A percentile compares a stretch with the other conserved stretches of the same genome.
Conservation (phyloP, 2,888 invertebrate genomes). For the Ochropleura plecta region DNA sequence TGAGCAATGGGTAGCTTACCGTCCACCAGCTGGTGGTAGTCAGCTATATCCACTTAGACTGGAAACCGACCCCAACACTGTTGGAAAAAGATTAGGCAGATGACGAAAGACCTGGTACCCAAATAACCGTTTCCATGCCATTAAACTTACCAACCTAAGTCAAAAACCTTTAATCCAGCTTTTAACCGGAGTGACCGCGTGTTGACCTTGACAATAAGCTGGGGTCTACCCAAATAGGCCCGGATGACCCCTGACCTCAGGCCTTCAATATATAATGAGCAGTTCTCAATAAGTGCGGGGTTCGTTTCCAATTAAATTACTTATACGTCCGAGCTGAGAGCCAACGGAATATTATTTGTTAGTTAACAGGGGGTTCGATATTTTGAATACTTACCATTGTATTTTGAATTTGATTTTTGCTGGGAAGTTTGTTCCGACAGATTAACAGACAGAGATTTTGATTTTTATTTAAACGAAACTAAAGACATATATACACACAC, state of each 20-base stretch:
- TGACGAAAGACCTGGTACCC: not conserved
- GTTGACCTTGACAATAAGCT: constrained; percentile 36
- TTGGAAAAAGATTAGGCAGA: too few relatives aligned
- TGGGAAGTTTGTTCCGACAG: not conserved
- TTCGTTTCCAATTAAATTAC: constrained; percentile 29
- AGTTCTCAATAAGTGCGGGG: not conserved
- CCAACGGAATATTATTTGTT: not conserved
- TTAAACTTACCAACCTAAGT: not conserved
- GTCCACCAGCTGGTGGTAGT: too few relatives aligned
- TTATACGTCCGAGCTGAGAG: not conserved
- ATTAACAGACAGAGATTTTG: too few relatives aligned
- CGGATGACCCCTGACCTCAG: constrained; percentile 19
- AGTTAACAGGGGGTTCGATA: not conserved
- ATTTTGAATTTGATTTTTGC: not conserved
- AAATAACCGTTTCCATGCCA: not conserved
- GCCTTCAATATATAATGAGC: constrained; percentile 51
- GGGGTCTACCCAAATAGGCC: constrained; percentile 29
- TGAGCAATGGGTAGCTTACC: too few relatives aligned
- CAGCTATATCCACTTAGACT: too few relatives aligned
- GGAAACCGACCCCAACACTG: too few relatives aligned
- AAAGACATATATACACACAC: too few relatives aligned
- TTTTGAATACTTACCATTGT: not conserved
- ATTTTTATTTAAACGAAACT: too few relatives aligned
- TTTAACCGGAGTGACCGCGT: constrained; percentile 1
- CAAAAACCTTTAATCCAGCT: not conserved